A percentile compares a stretch with the other conserved stretches of the same genome.
These are phyloP conservation scores for Poliocrania exsul DNA, from an alignment of 2,797 vertebrate genomes.

Conservation along the genomic window DNA sequence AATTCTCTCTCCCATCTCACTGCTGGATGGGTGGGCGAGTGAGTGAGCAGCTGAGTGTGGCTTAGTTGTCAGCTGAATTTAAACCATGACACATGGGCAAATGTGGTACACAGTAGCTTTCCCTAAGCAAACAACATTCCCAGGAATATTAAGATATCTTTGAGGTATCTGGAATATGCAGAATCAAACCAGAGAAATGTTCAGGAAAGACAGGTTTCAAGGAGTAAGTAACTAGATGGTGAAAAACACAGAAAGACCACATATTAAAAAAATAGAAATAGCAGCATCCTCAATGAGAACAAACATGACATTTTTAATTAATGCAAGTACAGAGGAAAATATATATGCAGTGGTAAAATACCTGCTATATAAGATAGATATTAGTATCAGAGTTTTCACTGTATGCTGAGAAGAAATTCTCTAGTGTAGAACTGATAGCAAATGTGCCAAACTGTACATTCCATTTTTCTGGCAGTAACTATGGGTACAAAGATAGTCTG, in stretches of 20 bases:
- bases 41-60: neutral
- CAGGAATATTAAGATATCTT: neutral
- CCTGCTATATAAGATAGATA: neutral
- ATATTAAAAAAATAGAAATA: neutral
- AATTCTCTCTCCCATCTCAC: neutral
- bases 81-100: neutral
- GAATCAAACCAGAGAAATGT: neutral
- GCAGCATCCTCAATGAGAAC: neutral
- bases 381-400: neutral
- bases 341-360: neutral
- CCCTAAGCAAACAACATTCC: neutral
- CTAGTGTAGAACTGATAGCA: neutral
- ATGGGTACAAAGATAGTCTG: neutral
- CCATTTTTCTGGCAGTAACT: neutral
- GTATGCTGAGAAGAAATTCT: neutral
- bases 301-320: neutral
- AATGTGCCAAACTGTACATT: neutral
- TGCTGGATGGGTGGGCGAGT: no score
- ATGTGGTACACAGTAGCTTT: neutral
- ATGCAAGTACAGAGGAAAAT: neutral
- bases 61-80: neutral
- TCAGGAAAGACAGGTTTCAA: neutral
- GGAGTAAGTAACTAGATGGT: neutral
- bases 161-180: neutral
- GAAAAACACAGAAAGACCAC: neutral